phyloP scores from a whole-genome alignment of 64 coral and sea anemone species.

The Montipora foliosa region DNA sequence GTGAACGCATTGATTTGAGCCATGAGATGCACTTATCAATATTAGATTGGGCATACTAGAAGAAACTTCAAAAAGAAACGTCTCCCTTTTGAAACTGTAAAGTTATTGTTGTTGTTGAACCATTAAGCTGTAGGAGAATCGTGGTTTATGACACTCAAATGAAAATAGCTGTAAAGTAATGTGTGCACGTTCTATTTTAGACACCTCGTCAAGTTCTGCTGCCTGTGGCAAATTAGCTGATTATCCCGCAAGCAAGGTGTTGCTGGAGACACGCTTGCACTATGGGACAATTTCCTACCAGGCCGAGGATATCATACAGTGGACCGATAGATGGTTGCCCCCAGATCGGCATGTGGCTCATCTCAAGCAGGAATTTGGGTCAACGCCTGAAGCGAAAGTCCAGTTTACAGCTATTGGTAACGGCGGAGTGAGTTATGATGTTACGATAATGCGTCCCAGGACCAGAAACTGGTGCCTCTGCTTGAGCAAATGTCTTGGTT shows the following conservation, averaged over 20 bases:
- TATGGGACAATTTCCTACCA: background rate
- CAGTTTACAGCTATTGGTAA: background rate
- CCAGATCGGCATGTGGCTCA: too few relatives aligned
- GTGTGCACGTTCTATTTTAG: background rate
- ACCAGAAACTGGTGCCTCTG: background rate
- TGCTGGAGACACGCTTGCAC: background rate
- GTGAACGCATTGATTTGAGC: too few relatives aligned
- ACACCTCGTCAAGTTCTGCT: background rate
- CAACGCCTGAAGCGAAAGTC: constrained; percentile 3
- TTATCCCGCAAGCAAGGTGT: background rate
- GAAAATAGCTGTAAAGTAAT: too few relatives aligned
- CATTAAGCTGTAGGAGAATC: too few relatives aligned
- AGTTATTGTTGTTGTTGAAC: too few relatives aligned
- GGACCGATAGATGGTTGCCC: background rate
- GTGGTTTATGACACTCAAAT: too few relatives aligned
- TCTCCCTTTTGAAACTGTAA: too few relatives aligned
- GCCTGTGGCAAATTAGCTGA: background rate
- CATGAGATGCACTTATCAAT: too few relatives aligned
- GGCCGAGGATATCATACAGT: background rate
- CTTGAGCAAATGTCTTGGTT: background rate
- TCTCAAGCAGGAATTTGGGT: background rate
- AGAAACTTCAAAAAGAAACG: too few relatives aligned
- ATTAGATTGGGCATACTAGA: too few relatives aligned
- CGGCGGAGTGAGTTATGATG: background rate
- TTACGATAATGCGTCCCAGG: background rate